These are phyloP conservation scores for Rallus crepitans DNA, from an alignment of 2,797 vertebrate species.

Conservation along the genomic window DNA sequence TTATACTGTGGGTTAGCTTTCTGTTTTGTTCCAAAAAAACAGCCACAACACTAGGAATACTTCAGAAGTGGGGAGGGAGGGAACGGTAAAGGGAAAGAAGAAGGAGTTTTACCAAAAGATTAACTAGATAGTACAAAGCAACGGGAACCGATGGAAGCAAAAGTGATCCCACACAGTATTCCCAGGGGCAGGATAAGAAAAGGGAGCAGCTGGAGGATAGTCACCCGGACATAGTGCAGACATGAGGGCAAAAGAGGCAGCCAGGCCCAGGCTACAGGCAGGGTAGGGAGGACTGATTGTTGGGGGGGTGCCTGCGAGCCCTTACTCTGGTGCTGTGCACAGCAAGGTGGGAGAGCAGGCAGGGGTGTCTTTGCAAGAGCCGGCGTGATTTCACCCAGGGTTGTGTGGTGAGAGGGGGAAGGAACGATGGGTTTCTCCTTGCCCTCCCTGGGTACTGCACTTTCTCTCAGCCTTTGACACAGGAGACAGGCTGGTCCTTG, in stretches of 20 bases:
- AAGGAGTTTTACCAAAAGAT: slow-evolving; percentile 2
- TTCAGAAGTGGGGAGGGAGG: fast-evolving
- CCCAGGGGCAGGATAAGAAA: slow-evolving; percentile 14
- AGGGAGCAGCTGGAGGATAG: not conserved
- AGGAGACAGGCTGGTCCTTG: slow-evolving; percentile 41
- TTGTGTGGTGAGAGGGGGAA: not conserved
- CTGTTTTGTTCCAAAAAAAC: not conserved
- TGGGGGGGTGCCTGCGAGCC: not conserved
- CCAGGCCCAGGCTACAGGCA: slow-evolving; percentile 4
- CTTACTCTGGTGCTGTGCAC: not conserved
- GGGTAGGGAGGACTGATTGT: not conserved
- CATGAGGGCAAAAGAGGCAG: not conserved
- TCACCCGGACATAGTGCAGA: not conserved
- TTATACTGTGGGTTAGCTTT: not conserved
- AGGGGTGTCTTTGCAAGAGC: not conserved
- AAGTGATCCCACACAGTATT: not conserved
- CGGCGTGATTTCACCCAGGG: not conserved
- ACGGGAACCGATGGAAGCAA: slow-evolving; percentile 6
- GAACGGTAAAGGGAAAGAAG: not conserved
- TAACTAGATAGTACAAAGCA: not conserved
- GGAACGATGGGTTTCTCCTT: not conserved
- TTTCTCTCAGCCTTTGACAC: slow-evolving; percentile 8
- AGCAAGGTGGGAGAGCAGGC: not conserved
- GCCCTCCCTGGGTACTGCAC: not conserved
- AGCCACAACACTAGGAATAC: not conserved